Evolutionary conservation across 2,888 invertebrate genomes (phyloP).

Genomic region (Lomographa bimaculata): DNA sequence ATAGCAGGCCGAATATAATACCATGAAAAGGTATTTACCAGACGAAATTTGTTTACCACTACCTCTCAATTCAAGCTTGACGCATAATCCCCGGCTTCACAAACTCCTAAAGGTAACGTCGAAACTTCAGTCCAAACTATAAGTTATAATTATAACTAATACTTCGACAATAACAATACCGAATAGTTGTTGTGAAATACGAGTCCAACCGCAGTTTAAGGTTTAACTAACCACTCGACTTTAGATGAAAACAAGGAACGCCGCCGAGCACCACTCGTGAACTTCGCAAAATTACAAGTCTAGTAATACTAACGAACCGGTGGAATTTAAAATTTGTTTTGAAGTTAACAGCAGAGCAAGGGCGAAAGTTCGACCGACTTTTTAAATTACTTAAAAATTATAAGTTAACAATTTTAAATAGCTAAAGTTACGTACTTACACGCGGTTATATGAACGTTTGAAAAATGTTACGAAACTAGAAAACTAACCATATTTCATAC

Average conservation of each 20-base stretch:
- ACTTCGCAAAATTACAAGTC: conserved; percentile 24
- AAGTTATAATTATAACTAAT: conserved; percentile 9
- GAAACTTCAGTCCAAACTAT: conserved; percentile 2
- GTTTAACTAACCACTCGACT: conserved; percentile 7
- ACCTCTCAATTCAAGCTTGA: no score
- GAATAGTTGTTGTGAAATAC: conserved; percentile 15
- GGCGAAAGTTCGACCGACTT: conserved; percentile 4
- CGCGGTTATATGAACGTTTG: no score
- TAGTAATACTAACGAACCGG: conserved; percentile 19
- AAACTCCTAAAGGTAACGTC: no score
- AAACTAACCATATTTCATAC: no score
- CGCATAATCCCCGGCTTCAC: no score
- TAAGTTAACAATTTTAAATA: no score
- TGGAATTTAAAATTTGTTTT: conserved; percentile 18
- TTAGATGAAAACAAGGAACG: conserved; percentile 7
- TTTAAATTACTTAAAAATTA: no score
- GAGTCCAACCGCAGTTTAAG: conserved; percentile 16
- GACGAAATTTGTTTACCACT: no score
- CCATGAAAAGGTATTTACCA: no score
- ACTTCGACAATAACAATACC: conserved; percentile 12
- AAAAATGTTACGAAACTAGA: no score
- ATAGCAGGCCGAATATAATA: no score
- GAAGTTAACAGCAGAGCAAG: conserved; percentile 3
- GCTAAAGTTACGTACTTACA: no score
- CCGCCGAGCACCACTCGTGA: conserved; percentile 15